Evolutionary conservation across 2,113 vertebrate genomes (phyloP).

Genomic region (Pituophis catenifer): DNA sequence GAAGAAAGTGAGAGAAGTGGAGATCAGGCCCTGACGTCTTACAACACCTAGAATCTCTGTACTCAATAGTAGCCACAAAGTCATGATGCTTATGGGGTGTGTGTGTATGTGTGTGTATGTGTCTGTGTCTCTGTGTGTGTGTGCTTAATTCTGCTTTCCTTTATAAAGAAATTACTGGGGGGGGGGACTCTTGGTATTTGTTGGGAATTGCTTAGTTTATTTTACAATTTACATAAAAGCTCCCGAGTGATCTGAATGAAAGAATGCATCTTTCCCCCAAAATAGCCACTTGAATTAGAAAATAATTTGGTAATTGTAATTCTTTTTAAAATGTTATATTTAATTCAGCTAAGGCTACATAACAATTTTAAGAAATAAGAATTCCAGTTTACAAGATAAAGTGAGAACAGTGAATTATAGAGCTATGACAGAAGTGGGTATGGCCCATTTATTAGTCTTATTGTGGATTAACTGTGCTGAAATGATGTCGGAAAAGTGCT

Average conservation of each 20-base stretch:
- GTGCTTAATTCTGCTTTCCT: not conserved
- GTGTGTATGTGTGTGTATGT: too few relatives aligned
- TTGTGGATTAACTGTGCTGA: not conserved
- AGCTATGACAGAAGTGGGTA: not conserved
- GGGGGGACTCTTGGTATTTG: not conserved
- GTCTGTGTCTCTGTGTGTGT: not conserved
- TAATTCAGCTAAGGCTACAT: not conserved
- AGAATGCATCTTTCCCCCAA: not conserved
- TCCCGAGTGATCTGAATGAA: not conserved
- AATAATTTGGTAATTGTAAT: not conserved
- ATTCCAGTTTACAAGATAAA: not conserved
- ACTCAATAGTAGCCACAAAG: not conserved
- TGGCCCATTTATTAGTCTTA: not conserved
- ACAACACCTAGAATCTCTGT: not conserved
- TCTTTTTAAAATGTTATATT: not conserved
- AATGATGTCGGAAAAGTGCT: not conserved
- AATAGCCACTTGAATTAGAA: not conserved
- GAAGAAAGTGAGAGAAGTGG: not conserved
- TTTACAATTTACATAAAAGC: not conserved
- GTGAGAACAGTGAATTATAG: not conserved
- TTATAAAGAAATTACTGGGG: not conserved
- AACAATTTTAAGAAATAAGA: not conserved
- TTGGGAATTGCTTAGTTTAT: not conserved
- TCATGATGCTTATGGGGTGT: not conserved
- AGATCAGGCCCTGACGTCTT: not conserved